phyloP scores from a whole-genome alignment of 2,888 invertebrate genomes.

The Leptinotarsa rubiginosa region DNA sequence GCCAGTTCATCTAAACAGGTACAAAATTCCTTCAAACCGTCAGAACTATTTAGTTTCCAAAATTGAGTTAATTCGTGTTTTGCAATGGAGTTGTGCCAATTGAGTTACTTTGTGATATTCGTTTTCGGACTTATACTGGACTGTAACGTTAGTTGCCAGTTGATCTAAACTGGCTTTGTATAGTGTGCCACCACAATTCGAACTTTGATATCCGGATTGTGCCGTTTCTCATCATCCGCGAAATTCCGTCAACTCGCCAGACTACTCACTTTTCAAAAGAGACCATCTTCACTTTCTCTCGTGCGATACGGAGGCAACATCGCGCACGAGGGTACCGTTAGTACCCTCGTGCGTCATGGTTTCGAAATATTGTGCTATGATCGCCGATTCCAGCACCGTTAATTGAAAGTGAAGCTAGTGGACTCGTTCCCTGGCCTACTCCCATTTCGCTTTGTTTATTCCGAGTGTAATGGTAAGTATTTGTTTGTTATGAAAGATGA shows the following conservation, averaged over 20 bases:
- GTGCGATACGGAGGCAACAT: conserved; percentile 25
- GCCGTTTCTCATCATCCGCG: too few species aligned
- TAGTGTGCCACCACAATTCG: too few species aligned
- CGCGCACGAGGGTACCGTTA: too few species aligned
- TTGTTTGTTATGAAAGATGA: conserved; percentile 37
- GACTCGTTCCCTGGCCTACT: conserved; percentile 62
- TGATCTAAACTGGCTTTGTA: too few species aligned
- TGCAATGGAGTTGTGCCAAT: too few species aligned
- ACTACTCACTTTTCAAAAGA: neutral
- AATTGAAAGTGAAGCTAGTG: conserved; percentile 63
- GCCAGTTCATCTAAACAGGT: too few species aligned
- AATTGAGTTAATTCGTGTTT: too few species aligned
- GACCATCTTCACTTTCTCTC: conserved; percentile 38
- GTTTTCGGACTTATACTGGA: too few species aligned
- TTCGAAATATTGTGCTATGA: conserved; percentile 42
- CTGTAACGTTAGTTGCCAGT: too few species aligned
- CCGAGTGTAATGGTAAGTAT: conserved; percentile 28
- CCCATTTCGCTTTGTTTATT: conserved; percentile 48
- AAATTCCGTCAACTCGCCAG: neutral
- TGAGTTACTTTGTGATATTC: too few species aligned
- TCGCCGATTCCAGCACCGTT: conserved; percentile 55
- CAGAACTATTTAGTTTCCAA: too few species aligned
- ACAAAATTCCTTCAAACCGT: too few species aligned
- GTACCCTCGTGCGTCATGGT: conserved; percentile 52
- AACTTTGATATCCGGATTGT: neutral